A percentile compares a stretch with the other conserved stretches of the same genome.
phyloP scores from a whole-genome alignment of 2,888 invertebrate species.

The Amitus sp. region DNA sequence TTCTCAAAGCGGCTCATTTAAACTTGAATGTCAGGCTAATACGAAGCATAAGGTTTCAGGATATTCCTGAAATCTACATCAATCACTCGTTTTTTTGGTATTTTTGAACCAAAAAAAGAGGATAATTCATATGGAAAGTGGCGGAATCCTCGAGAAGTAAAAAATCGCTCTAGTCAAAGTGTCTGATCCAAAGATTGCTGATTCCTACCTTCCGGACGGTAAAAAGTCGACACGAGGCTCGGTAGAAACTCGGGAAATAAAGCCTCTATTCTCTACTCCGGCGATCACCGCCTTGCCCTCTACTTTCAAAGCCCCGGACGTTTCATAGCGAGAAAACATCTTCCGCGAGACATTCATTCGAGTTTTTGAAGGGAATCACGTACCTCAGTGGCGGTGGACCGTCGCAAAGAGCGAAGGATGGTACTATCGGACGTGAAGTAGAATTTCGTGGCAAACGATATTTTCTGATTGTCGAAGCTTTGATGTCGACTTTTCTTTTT shows the following conservation, averaged over 20 bases:
- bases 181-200: conserved; percentile 1
- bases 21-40: conserved; percentile 14
- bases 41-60: not conserved
- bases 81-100: too few relatives aligned
- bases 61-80: not conserved
- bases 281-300: conserved; percentile 2
- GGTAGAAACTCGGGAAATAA: conserved; percentile 8
- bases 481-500: conserved; percentile 5
- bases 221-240: not conserved
- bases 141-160: not conserved
- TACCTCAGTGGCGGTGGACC: conserved; percentile 3
- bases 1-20: conserved; percentile 1
- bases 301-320: conserved; percentile 3
- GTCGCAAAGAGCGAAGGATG: not conserved
- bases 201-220: conserved; percentile 1
- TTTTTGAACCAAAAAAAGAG: not conserved
- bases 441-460: conserved; percentile 8
- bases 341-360: conserved; percentile 6
- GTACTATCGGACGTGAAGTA: conserved; percentile 5
- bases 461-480: conserved; percentile 7
- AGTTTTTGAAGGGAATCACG: conserved; percentile 9
- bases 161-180: conserved; percentile 5
- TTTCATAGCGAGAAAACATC: conserved; percentile 9
- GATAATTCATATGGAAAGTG: not conserved
- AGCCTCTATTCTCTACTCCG: conserved; percentile 1